phyloP scores from a whole-genome alignment of 2,888 invertebrate species.

The Pandemis cinnamomeana region DNA sequence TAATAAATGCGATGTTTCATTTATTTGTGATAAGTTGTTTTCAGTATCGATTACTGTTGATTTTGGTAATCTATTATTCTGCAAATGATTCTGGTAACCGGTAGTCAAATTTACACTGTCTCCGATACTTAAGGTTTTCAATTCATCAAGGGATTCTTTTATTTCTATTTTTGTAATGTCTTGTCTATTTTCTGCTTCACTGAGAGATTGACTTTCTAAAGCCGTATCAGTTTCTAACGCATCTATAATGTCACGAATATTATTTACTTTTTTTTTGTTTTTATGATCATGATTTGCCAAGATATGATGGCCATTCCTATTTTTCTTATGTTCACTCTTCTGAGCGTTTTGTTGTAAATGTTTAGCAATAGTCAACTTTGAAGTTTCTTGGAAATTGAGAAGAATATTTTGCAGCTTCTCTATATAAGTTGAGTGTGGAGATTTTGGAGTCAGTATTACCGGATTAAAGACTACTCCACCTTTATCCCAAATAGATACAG shows the following conservation, averaged over 20 bases:
- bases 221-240: constrained; percentile 60
- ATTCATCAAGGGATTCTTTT: background rate
- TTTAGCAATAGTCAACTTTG: background rate
- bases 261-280: constrained; percentile 62
- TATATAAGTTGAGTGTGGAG: constrained; percentile 58
- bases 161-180: constrained; percentile 20
- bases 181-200: constrained; percentile 60
- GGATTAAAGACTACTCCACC: constrained; percentile 76
- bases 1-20: constrained; percentile 51
- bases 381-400: constrained; percentile 52
- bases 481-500: constrained; percentile 74
- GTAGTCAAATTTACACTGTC: constrained; percentile 1
- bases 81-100: background rate
- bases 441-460: constrained; percentile 61
- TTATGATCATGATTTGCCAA: constrained; percentile 22
- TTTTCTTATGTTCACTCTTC: constrained; percentile 40
- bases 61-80: background rate
- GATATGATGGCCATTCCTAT: constrained; percentile 15
- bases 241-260: constrained; percentile 75
- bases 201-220: constrained; percentile 50
- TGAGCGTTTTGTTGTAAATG: constrained; percentile 39
- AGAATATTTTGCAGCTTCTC: constrained; percentile 64
- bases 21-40: constrained; percentile 22
- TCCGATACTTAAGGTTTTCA: background rate
- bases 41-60: background rate